Conservation (phyloP, 2,797 vertebrate genomes). For the Sphaeramia orbicularis region DNA sequence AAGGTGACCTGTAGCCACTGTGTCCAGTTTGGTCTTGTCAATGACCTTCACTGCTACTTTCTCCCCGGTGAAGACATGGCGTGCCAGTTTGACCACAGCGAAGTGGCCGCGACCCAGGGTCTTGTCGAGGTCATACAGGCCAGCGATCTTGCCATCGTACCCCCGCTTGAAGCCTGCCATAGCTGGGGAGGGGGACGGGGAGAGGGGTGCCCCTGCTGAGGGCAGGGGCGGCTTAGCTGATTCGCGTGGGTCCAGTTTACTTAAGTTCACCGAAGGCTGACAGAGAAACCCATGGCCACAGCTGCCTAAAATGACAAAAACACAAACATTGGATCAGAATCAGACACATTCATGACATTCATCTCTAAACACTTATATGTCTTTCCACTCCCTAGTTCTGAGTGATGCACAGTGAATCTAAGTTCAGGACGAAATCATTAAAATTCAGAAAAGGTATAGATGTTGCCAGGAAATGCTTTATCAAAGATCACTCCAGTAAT, state of each 20-base stretch:
- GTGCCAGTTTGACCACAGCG: slow-evolving; percentile 97
- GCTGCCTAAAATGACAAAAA: slow-evolving; percentile 72
- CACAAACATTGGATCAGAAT: background rate
- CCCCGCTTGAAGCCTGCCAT: slow-evolving; percentile 98
- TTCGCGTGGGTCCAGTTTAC: slow-evolving; percentile 82
- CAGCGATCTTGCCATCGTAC: slow-evolving; percentile 98
- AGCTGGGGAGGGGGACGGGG: slow-evolving; percentile 63
- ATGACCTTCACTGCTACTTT: slow-evolving; percentile 99
- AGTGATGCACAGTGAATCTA: too few species aligned
- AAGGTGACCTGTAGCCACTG: slow-evolving; percentile 94
- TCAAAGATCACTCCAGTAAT: too few species aligned
- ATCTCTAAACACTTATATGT: too few species aligned
- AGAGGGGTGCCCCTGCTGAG: slow-evolving; percentile 53
- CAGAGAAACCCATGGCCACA: slow-evolving; percentile 86
- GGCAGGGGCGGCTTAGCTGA: slow-evolving; percentile 65
- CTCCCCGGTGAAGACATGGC: slow-evolving; percentile 98
- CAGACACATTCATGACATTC: too few species aligned
- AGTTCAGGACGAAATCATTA: too few species aligned
- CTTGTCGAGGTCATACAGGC: slow-evolving; percentile 98
- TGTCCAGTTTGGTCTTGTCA: slow-evolving; percentile 98
- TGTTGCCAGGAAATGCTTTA: too few species aligned
- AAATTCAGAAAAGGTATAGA: too few species aligned
- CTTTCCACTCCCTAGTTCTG: too few species aligned
- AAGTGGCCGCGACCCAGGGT: slow-evolving; percentile 98
- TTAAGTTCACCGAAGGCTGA: slow-evolving; percentile 81